phyloP scores from a whole-genome alignment of 2,888 invertebrate genomes.

The Sphaerophoria taeniata region DNA sequence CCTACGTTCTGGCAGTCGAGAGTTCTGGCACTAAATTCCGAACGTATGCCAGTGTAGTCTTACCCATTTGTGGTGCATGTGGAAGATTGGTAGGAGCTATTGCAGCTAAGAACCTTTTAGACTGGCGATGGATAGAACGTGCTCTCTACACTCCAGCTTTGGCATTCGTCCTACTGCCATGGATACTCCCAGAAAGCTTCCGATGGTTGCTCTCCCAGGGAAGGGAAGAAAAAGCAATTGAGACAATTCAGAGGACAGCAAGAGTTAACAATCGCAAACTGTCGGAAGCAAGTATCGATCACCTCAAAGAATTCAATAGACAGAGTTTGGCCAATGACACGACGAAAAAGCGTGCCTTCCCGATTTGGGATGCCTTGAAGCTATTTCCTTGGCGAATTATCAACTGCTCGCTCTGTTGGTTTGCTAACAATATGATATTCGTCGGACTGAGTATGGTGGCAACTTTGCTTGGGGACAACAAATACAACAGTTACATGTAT shows the following conservation, averaged over 20 bases:
- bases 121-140: constrained; percentile 88
- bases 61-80: constrained; percentile 85
- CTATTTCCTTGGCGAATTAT: constrained; percentile 79
- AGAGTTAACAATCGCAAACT: constrained; percentile 83
- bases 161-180: constrained; percentile 87
- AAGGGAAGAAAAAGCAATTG: constrained; percentile 84
- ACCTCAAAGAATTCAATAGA: constrained; percentile 76
- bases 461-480: background rate
- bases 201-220: constrained; percentile 89
- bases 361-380: constrained; percentile 79
- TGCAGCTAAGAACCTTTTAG: constrained; percentile 86
- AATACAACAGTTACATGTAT: constrained; percentile 16
- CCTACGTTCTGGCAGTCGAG: constrained; percentile 89
- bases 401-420: constrained; percentile 90
- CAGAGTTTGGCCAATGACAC: constrained; percentile 75
- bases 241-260: constrained; percentile 86
- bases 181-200: constrained; percentile 88
- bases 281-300: constrained; percentile 76
- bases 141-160: constrained; percentile 87
- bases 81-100: constrained; percentile 88
- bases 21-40: constrained; percentile 89
- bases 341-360: constrained; percentile 78
- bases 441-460: constrained; percentile 84
- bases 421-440: constrained; percentile 90
- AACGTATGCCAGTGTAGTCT: constrained; percentile 88